Evolutionary conservation across 2,113 vertebrate genomes (phyloP), one percentile per base, ranked within the genome.

Genomic region (Fulmarus glacialis): DNA sequence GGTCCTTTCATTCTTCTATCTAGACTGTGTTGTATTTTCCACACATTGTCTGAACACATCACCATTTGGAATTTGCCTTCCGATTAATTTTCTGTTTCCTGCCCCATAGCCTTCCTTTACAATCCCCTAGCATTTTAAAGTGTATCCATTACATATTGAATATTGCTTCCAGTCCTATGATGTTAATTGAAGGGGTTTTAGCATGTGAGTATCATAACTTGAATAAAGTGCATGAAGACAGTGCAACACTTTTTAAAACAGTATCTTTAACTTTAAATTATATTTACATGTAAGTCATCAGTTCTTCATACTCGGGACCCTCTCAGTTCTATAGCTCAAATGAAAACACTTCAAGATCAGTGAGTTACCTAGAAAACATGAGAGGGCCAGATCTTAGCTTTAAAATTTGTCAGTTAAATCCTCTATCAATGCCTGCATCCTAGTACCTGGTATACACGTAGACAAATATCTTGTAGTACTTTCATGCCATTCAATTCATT

Each of bases 71-170:
- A 96, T 97, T 74, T 52, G 43, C 52, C 58, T 95, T 91, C 88
- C 23, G n/a, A 97, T 89, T 97, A 94, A 94, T 97, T 92, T 97
- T 96, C 91, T 92, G 53, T 96, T 96, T 97, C 95, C 90, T 97
- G 71, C 68, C 83, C 58, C 80, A 89, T 81, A 97, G 74, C 66
- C 89, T 92, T 97, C 87, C 36, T 59, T 96, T 97, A 93, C 82
- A 79, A 74, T 91, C 77, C 87, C 53, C 82, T 92, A 91, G 87
- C 87, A 97, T 94, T 97, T 96, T 79, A 87, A 97, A 97, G 80
- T 80, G 56, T 50, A 97, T 92, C 89, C 89, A 93, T 95, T 91
- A 62, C 87, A 93, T 92, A 87, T 19, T 90, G 92, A 97, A 97
- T 97, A 97, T 96, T 63, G 63, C 96, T 97, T 97, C 87, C 90